Conservation (phyloP, 2,113 vertebrate species). For the Theristicus caerulescens region DNA sequence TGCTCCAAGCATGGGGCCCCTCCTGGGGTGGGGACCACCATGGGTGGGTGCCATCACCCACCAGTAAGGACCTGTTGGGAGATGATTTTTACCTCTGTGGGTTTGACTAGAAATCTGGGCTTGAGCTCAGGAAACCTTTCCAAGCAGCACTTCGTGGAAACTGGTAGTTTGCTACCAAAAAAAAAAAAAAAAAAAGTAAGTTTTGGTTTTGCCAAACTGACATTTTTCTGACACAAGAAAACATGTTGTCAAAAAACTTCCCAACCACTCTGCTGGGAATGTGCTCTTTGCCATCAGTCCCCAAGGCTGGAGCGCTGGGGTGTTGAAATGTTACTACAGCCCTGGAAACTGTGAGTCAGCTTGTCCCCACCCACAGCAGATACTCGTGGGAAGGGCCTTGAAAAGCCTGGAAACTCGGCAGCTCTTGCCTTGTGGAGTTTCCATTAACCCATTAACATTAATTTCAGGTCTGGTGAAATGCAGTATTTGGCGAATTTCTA, state of each 20-base stretch:
- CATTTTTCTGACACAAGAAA: constrained; percentile 34
- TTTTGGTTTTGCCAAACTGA: not conserved
- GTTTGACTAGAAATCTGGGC: not conserved
- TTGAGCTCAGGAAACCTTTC: not conserved
- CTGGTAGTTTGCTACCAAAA: not conserved
- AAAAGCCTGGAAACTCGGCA: constrained; percentile 34
- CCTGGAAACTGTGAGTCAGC: constrained; percentile 67
- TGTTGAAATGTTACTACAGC: constrained; percentile 60
- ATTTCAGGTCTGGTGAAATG: not conserved
- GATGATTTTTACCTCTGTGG: not conserved
- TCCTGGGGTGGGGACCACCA: not conserved
- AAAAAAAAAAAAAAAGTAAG: not conserved
- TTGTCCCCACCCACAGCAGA: constrained; percentile 63
- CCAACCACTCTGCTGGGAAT: constrained; percentile 45
- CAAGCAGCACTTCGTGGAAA: not conserved
- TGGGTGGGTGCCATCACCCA: not conserved
- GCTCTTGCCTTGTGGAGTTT: not conserved
- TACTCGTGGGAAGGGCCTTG: constrained; percentile 60
- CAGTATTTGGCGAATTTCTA: rapidly evolving
- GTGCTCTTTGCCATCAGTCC: constrained; percentile 57
- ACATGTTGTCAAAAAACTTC: not conserved
- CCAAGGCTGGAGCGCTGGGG: constrained; percentile 44
- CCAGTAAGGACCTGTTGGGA: rapidly evolving
- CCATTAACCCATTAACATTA: constrained; percentile 45
- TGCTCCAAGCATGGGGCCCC: not conserved